These are phyloP conservation scores for Lineus longissimus DNA, from an alignment of 1,140 invertebrate genomes.

Conservation along the genomic window DNA sequence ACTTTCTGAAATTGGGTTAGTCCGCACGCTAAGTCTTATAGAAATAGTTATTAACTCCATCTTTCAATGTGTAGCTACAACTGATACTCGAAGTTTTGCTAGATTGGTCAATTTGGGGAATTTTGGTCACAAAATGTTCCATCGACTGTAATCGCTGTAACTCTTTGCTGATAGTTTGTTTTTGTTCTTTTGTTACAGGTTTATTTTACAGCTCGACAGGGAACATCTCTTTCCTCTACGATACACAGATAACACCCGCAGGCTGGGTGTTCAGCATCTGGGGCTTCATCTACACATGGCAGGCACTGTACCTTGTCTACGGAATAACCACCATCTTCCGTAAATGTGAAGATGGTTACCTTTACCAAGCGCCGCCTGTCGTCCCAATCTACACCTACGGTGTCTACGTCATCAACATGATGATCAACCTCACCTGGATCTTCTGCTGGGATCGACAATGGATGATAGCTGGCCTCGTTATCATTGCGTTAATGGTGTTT, in stretches of 20 bases:
- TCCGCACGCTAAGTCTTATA: no score
- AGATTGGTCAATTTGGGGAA: no score
- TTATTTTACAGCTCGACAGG: conserved; percentile 33
- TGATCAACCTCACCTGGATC: conserved; percentile 36
- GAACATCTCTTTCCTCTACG: conserved; percentile 30
- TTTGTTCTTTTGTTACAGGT: conserved; percentile 23
- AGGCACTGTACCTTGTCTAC: conserved; percentile 34
- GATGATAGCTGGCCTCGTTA: neutral
- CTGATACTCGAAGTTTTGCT: no score
- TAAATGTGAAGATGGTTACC: conserved; percentile 19
- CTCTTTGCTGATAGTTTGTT: no score
- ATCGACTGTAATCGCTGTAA: no score
- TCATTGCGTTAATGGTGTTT: conserved; percentile 14
- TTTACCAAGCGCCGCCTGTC: conserved; percentile 28
- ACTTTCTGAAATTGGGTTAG: no score
- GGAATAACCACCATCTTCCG: conserved; percentile 30
- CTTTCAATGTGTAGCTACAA: no score
- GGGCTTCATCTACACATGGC: conserved; percentile 43
- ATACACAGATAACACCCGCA: conserved; percentile 39
- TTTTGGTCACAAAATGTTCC: no score
- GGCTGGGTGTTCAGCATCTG: conserved; percentile 45
- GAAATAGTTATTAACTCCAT: no score
- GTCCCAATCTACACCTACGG: conserved; percentile 24
- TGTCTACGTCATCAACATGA: conserved; percentile 29
- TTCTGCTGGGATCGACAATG: conserved; percentile 26